Evolutionary conservation across 2,113 vertebrate species (phyloP).

Genomic region (Petrocephalus microphthalmus): DNA sequence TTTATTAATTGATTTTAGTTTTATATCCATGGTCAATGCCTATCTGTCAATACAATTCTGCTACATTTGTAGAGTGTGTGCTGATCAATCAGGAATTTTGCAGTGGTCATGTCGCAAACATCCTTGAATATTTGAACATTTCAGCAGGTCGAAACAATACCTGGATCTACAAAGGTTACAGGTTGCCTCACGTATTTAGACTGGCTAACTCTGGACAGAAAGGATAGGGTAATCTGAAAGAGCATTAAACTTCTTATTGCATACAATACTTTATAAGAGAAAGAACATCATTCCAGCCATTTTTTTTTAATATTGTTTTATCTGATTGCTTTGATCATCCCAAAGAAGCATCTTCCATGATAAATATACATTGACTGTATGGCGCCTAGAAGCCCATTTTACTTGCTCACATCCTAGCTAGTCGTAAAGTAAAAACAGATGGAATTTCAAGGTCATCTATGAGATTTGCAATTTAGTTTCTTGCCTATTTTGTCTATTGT

Average conservation of each 20-base stretch:
- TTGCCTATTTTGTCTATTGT: background rate
- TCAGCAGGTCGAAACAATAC: background rate
- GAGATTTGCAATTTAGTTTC: background rate
- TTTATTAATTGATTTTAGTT: constrained; percentile 12
- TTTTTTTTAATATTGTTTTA: background rate
- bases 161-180: background rate
- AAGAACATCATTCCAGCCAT: background rate
- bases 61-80: background rate
- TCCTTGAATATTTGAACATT: background rate
- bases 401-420: background rate
- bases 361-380: background rate
- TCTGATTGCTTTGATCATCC: background rate
- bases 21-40: background rate
- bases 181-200: background rate
- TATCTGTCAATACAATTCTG: background rate
- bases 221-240: background rate
- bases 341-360: background rate
- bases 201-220: background rate
- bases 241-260: background rate
- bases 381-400: background rate
- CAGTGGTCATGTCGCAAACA: background rate
- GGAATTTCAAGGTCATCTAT: background rate
- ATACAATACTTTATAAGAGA: background rate
- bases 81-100: background rate
- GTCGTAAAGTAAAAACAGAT: background rate